These are phyloP conservation scores for Toxonevra muliebris DNA, from an alignment of 2,888 invertebrate genomes.

Conservation along the genomic window DNA sequence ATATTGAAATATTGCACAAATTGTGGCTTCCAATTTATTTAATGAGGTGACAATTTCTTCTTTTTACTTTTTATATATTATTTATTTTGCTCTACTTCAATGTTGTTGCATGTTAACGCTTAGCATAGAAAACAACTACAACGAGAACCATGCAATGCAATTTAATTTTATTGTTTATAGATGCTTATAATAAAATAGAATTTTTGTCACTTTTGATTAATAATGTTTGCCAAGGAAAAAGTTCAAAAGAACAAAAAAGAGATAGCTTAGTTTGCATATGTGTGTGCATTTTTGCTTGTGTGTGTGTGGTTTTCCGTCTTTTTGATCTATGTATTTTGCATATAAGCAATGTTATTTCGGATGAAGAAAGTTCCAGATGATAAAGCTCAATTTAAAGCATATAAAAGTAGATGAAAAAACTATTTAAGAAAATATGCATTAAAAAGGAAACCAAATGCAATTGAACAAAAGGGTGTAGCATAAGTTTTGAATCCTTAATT, in stretches of 20 bases:
- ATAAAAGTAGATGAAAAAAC: too few species aligned
- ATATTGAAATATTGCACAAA: neutral
- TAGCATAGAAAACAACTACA: neutral
- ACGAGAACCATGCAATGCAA: neutral
- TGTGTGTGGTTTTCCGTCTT: neutral
- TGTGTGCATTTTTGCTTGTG: neutral
- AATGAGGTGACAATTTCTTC: constrained; percentile 17
- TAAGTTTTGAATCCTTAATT: too few species aligned
- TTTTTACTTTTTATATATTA: too few species aligned
- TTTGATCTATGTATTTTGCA: neutral
- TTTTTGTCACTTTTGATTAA: constrained; percentile 4
- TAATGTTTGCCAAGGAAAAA: neutral
- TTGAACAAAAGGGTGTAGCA: neutral
- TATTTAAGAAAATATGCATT: too few species aligned
- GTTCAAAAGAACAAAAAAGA: too few species aligned
- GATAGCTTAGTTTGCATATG: too few species aligned
- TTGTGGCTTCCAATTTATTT: constrained; percentile 26
- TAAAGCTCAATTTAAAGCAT: too few species aligned
- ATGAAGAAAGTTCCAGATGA: too few species aligned
- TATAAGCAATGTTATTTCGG: too few species aligned
- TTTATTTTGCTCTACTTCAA: constrained; percentile 8
- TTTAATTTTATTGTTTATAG: neutral
- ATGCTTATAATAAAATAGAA: neutral
- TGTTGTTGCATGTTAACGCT: neutral
- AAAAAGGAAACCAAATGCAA: neutral